phyloP scores from a whole-genome alignment of 2,113 vertebrate species.

The Thunnus thynnus region DNA sequence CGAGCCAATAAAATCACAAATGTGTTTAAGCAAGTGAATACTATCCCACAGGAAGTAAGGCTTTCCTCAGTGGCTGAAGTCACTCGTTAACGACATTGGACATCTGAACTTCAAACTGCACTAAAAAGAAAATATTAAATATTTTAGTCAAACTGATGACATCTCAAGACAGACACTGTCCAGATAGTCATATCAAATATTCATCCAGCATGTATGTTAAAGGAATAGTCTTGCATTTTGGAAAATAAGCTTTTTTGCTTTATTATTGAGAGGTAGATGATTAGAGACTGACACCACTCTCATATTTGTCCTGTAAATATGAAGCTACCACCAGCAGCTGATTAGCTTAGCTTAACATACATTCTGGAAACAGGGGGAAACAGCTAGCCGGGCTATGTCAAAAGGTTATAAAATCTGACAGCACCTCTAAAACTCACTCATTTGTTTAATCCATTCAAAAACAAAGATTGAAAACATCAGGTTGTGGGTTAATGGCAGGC shows the following conservation, averaged over 20 bases:
- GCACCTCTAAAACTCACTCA: not conserved
- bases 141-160: not conserved
- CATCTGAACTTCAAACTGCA: slow-evolving; percentile 20
- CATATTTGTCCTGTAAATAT: not conserved
- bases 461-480: too few species aligned
- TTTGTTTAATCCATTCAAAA: not conserved
- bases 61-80: slow-evolving; percentile 36
- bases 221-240: not conserved
- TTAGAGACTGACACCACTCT: not conserved
- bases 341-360: not conserved
- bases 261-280: not conserved
- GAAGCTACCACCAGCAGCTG: not conserved
- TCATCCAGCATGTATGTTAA: not conserved
- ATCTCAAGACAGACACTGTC: not conserved
- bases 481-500: too few species aligned
- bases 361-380: not conserved
- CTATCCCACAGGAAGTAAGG: slow-evolving; percentile 53
- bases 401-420: not conserved
- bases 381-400: too few species aligned
- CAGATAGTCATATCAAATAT: not conserved
- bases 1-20: slow-evolving; percentile 52
- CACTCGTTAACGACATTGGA: slow-evolving; percentile 31
- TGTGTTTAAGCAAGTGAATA: slow-evolving; percentile 50
- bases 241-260: not conserved
- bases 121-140: slow-evolving; percentile 6